These are phyloP conservation scores for Lochmaea crataegi DNA, from an alignment of 2,888 invertebrate genomes.

Conservation along the genomic window DNA sequence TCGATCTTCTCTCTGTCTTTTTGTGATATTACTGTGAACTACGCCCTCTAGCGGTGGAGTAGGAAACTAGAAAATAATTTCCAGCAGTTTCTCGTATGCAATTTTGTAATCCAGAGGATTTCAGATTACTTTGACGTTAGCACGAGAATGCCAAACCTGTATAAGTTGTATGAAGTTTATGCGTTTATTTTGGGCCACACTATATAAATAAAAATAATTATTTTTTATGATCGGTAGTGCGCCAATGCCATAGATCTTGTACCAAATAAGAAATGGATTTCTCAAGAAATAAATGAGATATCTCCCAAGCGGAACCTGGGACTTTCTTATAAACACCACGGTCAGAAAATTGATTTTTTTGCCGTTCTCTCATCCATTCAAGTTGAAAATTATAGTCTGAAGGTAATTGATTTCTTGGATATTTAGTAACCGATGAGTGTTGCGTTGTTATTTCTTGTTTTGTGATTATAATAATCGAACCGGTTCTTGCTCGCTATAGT, in stretches of 20 bases:
- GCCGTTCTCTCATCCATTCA: constrained; percentile 33
- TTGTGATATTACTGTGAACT: no score
- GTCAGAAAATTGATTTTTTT: constrained; percentile 35
- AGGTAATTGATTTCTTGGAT: constrained; percentile 39
- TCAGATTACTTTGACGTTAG: no score
- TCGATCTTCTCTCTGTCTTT: no score
- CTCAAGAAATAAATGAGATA: constrained; percentile 42
- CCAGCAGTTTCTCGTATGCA: no score
- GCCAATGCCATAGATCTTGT: constrained; percentile 7
- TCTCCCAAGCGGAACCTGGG: constrained; percentile 36
- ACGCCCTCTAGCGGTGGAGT: no score
- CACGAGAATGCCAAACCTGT: no score
- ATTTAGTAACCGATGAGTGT: constrained; percentile 30
- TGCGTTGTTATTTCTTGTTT: constrained; percentile 21
- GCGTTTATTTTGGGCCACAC: no score
- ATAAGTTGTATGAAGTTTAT: no score
- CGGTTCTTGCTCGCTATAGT: constrained; percentile 17
- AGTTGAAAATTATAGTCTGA: constrained; percentile 38
- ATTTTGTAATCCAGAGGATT: no score
- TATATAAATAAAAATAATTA: not conserved
- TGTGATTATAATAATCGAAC: constrained; percentile 21
- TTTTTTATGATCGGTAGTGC: not conserved
- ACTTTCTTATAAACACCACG: constrained; percentile 31
- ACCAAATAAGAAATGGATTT: constrained; percentile 27
- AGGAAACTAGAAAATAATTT: no score